These are phyloP conservation scores for Chrysomallon squamiferum DNA, from an alignment of 1,140 invertebrate species.

Conservation along the genomic window DNA sequence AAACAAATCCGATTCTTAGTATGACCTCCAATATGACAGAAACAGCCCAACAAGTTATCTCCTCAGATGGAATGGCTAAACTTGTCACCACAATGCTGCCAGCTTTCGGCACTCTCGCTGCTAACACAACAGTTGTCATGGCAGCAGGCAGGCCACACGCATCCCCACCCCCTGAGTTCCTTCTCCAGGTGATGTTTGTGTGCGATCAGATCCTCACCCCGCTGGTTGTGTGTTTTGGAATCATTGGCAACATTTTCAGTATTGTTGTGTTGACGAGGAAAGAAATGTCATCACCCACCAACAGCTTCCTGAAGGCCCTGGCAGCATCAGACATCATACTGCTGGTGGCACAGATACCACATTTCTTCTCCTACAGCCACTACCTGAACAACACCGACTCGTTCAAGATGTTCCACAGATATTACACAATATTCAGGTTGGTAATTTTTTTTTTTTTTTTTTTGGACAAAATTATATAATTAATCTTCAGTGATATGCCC, in stretches of 20 bases:
- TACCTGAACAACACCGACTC: conserved; percentile 5
- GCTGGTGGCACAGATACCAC: conserved; percentile 31
- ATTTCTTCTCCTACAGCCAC: conserved; percentile 19
- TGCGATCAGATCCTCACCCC: conserved; percentile 67
- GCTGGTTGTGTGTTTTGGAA: conserved; percentile 79
- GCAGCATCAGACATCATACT: conserved; percentile 80
- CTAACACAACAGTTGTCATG: too few relatives aligned
- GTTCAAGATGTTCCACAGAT: conserved; percentile 26
- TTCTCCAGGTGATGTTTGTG: conserved; percentile 14
- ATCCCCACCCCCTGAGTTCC: conserved; percentile 11
- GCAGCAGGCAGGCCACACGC: background rate
- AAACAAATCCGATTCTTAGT: too few relatives aligned
- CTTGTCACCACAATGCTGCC: too few relatives aligned
- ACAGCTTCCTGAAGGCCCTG: conserved; percentile 87
- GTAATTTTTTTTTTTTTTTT: background rate
- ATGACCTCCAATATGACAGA: too few relatives aligned
- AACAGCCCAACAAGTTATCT: too few relatives aligned
- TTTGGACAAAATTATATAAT: too few relatives aligned
- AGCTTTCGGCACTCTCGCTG: too few relatives aligned
- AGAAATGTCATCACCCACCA: conserved; percentile 91
- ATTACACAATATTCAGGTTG: conserved; percentile 31
- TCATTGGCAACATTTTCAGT: conserved; percentile 86
- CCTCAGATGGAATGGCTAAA: too few relatives aligned
- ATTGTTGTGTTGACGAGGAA: conserved; percentile 84
- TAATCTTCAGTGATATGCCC: too few relatives aligned